Base-by-base conservation (phyloP, 35 echinoderm and acorn worm genomes). In the Heliocidaris erythrogramma region DNA sequence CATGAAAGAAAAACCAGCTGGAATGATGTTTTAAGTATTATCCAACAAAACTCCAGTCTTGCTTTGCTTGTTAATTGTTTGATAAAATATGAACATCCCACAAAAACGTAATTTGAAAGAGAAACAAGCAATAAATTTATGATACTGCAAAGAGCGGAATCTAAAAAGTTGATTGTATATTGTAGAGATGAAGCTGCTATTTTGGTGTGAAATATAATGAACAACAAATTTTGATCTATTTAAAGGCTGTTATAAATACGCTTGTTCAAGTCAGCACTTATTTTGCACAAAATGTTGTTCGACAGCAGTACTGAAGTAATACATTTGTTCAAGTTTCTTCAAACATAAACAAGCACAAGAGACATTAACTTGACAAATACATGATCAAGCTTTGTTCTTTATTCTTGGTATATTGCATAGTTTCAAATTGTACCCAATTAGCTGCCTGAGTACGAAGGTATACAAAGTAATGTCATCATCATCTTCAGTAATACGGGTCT, bases 401-500 rank as follows among this genome's bases (percentile, higher is more conserved):
- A 59, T 93, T 93, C 48, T 49, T 56, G 24, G 31, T 61, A 50
- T 32, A 50, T 93, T 56, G 48, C 48, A 56, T 93, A 93, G 59
- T 50, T 93, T 16, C 92, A 50, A 59, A 93, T 93, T 78, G 65
- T 78, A n/a, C 27, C 27, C n/a, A 95, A 31, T 85, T 48, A 59
- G 5, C 31, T 89, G 49, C 48, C 24, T 90, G 9, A 90, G 69
- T 65, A 92, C 48, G 5, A 32, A 65, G 90, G 30, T 21, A 61
- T 13, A 12, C 49, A 85, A 31, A n/a, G 13, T 32, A 91, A 21
- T 47, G 32, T 78, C 65, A 27, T 78, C 65, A 27, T 78, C 60
- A 18, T 85, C 86, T 48, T 97, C 92, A 99, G 85, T 97, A 99
- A 71, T 97, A 95, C 49, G 98, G 97, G 94, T 99, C 96, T 85